Evolutionary conservation across 2,113 vertebrate genomes (phyloP).

Genomic region (Formicarius rufipectus): DNA sequence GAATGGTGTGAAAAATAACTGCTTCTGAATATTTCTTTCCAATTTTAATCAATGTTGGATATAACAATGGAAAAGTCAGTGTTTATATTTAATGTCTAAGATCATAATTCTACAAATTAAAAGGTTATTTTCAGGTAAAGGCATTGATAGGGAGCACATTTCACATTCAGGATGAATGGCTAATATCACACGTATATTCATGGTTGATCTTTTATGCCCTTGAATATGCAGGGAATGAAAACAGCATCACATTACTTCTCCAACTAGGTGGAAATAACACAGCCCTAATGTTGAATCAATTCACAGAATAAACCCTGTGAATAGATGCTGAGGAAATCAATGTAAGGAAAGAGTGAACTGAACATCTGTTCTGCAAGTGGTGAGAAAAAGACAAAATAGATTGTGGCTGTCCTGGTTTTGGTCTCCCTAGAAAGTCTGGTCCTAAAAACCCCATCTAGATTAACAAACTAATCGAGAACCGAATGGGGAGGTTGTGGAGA

Average conservation of each 20-base stretch:
- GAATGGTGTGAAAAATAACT: background rate
- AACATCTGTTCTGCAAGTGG: background rate
- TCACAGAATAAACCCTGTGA: conserved; percentile 18
- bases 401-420: background rate
- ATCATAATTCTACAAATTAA: background rate
- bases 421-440: background rate
- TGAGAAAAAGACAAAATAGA: background rate
- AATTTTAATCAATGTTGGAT: background rate
- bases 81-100: background rate
- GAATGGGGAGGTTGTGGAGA: background rate
- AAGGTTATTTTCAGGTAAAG: background rate
- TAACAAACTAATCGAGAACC: background rate
- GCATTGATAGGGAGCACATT: background rate
- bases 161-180: background rate
- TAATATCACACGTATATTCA: background rate
- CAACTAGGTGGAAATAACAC: background rate
- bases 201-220: conserved; percentile 13
- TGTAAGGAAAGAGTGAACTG: background rate
- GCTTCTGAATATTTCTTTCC: background rate
- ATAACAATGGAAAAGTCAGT: background rate
- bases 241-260: conserved; percentile 3
- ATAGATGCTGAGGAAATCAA: conserved; percentile 12
- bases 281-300: conserved; percentile 15
- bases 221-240: background rate
- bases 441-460: background rate